Base-by-base conservation (phyloP, 2,797 vertebrate species). In the Cyclopterus lumpus region DNA sequence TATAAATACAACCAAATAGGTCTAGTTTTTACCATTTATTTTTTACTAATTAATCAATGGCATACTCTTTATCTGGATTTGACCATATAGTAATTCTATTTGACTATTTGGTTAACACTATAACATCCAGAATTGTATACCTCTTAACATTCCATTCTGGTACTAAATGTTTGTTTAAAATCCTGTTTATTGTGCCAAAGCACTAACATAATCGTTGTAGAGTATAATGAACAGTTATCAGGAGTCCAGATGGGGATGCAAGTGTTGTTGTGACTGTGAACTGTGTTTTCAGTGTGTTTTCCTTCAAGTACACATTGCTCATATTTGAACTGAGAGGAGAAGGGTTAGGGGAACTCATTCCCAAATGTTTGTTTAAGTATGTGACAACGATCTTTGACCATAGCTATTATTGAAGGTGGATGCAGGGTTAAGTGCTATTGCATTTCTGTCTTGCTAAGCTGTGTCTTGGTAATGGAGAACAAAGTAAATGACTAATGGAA, bases 351-450 rank as follows among this genome's bases (percentile, higher is more conserved):
- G 48, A 30, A 26, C 26, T 72, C 36, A 57, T 65, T 71, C 22
- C 51, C 18, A 22, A 15, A 22, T 62, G 11, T 70, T 20, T 36
- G 20, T 46, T 2, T 8, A 57, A 71, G 51, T 30, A 55, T 66
- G 36, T 76, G 68, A 54, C 55, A 82, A 89, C 72, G 46, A 62
- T 59, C 34, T 72, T 77, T 81, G 58, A 73, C 60, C 57, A 42
- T 22, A 53, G 46, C 11, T 58, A 46, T 78, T 63, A 82, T 71
- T 68, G 12, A 75, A 78, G 65, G 67, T 30, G 36, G 48, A 32
- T 55, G n/a, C 61, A 53, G 67, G 74, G 82, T 85, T 72, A 90
- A 86, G 67, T 79, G 77, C 68, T 79, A 86, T 86, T 82, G 69
- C 62, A 65, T 53, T 77, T 30, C 10, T 69, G 48, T 82, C 78